These are phyloP conservation scores for Vespertilio murinus DNA, from an alignment of 2,797 vertebrate species.

Conservation along the genomic window DNA sequence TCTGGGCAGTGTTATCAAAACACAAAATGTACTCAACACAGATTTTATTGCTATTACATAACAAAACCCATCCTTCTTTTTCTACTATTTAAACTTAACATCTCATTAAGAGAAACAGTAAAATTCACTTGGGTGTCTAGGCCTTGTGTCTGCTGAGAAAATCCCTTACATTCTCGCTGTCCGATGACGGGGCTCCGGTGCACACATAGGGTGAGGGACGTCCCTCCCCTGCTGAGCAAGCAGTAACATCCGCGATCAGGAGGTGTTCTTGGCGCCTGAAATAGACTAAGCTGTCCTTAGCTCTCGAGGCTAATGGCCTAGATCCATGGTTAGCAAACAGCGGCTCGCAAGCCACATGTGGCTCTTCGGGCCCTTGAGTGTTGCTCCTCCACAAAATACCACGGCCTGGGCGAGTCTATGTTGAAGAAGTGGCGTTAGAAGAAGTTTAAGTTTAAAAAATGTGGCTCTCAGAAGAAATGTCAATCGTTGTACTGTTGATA, in stretches of 20 bases:
- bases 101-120: background rate
- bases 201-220: background rate
- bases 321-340: background rate
- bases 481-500: too few relatives aligned
- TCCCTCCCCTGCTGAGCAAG: background rate
- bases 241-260: background rate
- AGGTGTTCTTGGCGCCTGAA: background rate
- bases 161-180: background rate
- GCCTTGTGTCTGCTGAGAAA: background rate
- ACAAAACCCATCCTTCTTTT: background rate
- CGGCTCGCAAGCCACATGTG: too few relatives aligned
- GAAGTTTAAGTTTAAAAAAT: too few relatives aligned
- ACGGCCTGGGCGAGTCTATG: too few relatives aligned
- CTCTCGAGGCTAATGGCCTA: background rate
- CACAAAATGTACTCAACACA: background rate
- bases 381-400: too few relatives aligned
- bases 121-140: background rate
- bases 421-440: too few relatives aligned
- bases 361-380: too few relatives aligned
- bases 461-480: too few relatives aligned
- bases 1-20: background rate
- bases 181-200: background rate
- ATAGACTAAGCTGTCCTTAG: background rate
- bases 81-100: background rate
- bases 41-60: background rate